Evolutionary conservation across 2,113 vertebrate genomes (phyloP).

Genomic region (Symphodus melops): DNA sequence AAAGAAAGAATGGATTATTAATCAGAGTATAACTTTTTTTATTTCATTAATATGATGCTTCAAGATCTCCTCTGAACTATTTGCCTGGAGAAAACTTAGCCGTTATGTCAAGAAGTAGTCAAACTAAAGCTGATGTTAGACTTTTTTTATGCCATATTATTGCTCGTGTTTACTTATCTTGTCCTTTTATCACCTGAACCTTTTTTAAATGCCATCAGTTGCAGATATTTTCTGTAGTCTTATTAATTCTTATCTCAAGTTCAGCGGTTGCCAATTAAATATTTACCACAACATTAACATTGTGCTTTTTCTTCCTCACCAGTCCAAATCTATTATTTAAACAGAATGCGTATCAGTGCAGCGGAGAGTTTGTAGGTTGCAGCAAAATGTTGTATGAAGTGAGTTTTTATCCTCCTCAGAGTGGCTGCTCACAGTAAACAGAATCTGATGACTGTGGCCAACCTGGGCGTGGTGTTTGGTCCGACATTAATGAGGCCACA

Average conservation of each 20-base stretch:
- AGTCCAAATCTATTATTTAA: not conserved
- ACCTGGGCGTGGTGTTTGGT: constrained; percentile 97
- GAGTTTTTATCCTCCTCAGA: constrained; percentile 75
- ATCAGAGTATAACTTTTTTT: not conserved
- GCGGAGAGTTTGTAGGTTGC: not conserved
- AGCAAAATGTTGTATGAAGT: not conserved
- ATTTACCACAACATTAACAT: not conserved
- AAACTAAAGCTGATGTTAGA: no score
- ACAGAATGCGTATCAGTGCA: not conserved
- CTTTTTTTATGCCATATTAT: not conserved
- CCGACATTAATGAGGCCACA: constrained; percentile 97
- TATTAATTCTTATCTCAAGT: not conserved
- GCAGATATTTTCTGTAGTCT: not conserved
- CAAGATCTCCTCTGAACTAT: not conserved
- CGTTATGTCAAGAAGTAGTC: not conserved
- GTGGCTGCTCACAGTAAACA: constrained; percentile 93
- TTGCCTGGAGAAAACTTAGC: not conserved
- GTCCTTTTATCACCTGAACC: not conserved
- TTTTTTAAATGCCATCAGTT: not conserved
- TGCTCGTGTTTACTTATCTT: not conserved
- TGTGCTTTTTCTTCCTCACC: not conserved
- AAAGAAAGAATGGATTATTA: not conserved
- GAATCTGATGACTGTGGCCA: constrained; percentile 98
- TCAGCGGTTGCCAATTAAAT: not conserved
- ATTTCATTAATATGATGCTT: not conserved